phyloP scores from a whole-genome alignment of 2,113 vertebrate species.

The Redunca redunca region DNA sequence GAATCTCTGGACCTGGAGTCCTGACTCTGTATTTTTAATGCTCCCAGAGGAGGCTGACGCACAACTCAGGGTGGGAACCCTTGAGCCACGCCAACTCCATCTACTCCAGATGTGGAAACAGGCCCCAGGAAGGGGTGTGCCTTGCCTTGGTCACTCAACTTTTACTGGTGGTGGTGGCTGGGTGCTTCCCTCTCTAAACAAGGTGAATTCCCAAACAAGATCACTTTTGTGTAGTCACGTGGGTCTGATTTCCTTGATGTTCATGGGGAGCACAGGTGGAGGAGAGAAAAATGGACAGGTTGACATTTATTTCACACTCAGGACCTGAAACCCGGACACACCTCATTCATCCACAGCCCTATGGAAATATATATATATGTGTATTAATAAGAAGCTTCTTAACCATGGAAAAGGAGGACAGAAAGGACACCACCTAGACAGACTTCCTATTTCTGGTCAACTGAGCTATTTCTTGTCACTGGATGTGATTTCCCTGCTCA shows the following conservation, averaged over 20 bases:
- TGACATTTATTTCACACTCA: not conserved
- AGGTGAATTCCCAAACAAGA: not conserved
- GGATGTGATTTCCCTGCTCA: not conserved
- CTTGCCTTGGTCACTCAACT: not conserved
- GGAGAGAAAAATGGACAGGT: not conserved
- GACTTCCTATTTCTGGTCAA: not conserved
- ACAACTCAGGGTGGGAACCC: not conserved
- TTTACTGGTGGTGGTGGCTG: not conserved
- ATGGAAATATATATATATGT: not conserved
- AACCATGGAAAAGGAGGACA: not conserved
- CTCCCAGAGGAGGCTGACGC: not conserved
- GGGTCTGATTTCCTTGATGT: not conserved
- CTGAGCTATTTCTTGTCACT: not conserved
- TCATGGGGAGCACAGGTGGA: rapidly evolving
- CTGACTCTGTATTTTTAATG: not conserved
- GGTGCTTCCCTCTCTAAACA: not conserved
- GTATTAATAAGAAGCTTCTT: not conserved
- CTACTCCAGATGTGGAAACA: not conserved
- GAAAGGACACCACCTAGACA: not conserved
- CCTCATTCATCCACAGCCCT: not conserved
- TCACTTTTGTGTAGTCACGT: too few species aligned
- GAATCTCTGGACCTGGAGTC: not conserved
- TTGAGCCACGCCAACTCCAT: not conserved
- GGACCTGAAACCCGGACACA: not conserved
- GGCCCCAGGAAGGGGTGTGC: not conserved